phyloP scores from a whole-genome alignment of 2,113 vertebrate species.

The Prinia subflava region DNA sequence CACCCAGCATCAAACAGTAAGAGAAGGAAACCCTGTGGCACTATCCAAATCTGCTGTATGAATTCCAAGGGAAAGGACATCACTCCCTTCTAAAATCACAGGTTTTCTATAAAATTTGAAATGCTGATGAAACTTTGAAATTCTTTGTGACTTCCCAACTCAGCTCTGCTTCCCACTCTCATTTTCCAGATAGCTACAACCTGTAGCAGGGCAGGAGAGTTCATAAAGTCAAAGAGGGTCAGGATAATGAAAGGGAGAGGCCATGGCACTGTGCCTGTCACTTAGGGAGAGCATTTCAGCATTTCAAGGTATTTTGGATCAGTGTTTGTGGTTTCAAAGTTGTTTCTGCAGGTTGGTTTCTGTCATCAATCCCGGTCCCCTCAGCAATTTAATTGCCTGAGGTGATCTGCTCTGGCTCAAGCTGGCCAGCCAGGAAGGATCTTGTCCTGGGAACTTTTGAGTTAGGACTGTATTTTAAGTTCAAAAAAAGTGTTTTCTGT shows the following conservation, averaged over 20 bases:
- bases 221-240: not conserved
- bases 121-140: not conserved
- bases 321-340: not conserved
- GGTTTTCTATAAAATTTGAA: not conserved
- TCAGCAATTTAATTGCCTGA: not conserved
- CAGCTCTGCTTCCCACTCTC: not conserved
- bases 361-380: not conserved
- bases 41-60: not conserved
- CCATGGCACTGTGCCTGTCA: not conserved
- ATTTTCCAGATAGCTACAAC: not conserved
- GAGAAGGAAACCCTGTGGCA: not conserved
- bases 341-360: not conserved
- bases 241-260: not conserved
- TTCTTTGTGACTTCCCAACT: not conserved
- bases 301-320: not conserved
- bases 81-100: not conserved
- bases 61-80: not conserved
- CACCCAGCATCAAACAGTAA: not conserved
- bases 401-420: not conserved
- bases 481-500: not conserved
- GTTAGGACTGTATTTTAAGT: not conserved
- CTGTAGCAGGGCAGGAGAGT: not conserved
- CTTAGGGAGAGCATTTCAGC: not conserved
- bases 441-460: not conserved
- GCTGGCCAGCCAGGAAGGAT: not conserved